These are phyloP conservation scores for Drosophila ananassae DNA, from an alignment of 1,140 invertebrate genomes.

Conservation along the genomic window DNA sequence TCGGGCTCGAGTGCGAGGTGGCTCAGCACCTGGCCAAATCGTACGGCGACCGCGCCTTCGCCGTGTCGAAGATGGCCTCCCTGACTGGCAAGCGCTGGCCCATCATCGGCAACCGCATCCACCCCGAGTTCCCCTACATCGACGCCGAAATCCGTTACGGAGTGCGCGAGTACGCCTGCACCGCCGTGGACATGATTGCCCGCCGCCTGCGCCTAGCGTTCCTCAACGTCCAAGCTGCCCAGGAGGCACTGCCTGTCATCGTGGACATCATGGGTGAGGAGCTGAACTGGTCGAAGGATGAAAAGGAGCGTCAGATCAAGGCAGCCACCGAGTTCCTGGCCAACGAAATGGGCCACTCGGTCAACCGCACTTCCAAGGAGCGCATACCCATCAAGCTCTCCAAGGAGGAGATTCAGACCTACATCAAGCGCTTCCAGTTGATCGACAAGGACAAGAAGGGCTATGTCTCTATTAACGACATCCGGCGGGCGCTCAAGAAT, in stretches of 20 bases:
- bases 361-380: conserved; percentile 94
- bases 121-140: conserved; percentile 99
- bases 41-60: conserved; percentile 98
- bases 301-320: conserved; percentile 91
- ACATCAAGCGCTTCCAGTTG: conserved; percentile 97
- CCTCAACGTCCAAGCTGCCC: conserved; percentile 97
- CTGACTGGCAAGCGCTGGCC: conserved; percentile 98
- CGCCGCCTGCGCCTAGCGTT: conserved; percentile 96
- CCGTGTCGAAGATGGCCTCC: conserved; percentile 97
- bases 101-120: conserved; percentile 97
- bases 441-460: conserved; percentile 98
- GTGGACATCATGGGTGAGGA: conserved; percentile 98
- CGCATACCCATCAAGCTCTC: conserved; percentile 97
- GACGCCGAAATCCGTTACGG: conserved; percentile 99
- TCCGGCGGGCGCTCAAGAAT: conserved; percentile 96
- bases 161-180: conserved; percentile 97
- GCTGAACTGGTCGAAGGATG: conserved; percentile 94
- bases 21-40: conserved; percentile 98
- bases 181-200: conserved; percentile 98
- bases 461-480: conserved; percentile 98
- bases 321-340: conserved; percentile 93
- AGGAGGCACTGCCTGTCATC: conserved; percentile 96
- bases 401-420: conserved; percentile 96
- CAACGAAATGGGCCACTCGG: conserved; percentile 98
- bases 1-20: conserved; percentile 93